phyloP scores from a whole-genome alignment of 2,797 vertebrate genomes.

The Triplophysa bombifrons region DNA sequence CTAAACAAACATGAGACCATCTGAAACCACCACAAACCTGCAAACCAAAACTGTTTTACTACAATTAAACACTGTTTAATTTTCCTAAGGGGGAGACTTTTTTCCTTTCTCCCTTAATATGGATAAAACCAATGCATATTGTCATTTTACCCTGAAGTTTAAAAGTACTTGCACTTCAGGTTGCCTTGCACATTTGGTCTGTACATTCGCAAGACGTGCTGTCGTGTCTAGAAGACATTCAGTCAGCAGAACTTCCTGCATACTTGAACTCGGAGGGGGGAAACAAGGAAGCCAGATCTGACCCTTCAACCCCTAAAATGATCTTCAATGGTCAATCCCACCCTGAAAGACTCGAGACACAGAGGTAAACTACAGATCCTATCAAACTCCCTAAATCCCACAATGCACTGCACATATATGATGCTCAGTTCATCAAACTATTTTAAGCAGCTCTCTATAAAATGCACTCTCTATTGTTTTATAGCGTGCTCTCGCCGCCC shows the following conservation, averaged over 20 bases:
- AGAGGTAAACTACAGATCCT: not conserved
- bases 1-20: too few species aligned
- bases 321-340: slow-evolving; percentile 65
- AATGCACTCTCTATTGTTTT: slow-evolving; percentile 65
- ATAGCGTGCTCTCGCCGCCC: not conserved
- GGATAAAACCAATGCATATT: not conserved
- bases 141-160: not conserved
- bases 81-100: too few species aligned
- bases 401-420: slow-evolving; percentile 6
- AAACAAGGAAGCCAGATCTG: slow-evolving; percentile 54
- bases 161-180: not conserved
- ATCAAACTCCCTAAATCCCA: not conserved
- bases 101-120: too few species aligned
- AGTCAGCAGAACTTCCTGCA: slow-evolving; percentile 55
- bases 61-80: too few species aligned
- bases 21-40: too few species aligned
- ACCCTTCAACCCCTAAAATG: slow-evolving; percentile 56
- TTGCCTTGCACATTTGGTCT: slow-evolving; percentile 51
- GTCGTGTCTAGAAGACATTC: slow-evolving; percentile 59
- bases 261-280: slow-evolving; percentile 54
- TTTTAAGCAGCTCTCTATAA: slow-evolving; percentile 44
- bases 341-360: not conserved
- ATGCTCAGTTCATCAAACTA: slow-evolving; percentile 26
- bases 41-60: too few species aligned
- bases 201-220: slow-evolving; percentile 70